Conservation (phyloP, 2,113 vertebrate genomes). For the Nibea albiflora region DNA sequence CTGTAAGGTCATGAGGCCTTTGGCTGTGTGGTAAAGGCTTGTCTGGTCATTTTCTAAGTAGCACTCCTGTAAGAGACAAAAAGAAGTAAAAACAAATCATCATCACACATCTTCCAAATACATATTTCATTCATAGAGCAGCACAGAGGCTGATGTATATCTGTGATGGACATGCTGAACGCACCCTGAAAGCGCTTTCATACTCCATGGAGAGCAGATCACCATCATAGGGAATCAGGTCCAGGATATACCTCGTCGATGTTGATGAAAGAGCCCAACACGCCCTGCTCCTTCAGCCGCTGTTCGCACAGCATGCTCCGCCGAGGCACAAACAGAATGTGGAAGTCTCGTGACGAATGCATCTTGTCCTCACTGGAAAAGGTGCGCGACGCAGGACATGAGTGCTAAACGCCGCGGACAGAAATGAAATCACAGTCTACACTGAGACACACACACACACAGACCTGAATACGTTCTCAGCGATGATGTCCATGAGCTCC, state of each 20-base stretch:
- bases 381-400: not conserved
- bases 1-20: constrained; percentile 97
- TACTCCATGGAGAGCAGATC: constrained; percentile 99
- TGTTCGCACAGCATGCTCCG: constrained; percentile 96
- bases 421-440: no score
- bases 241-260: constrained; percentile 95
- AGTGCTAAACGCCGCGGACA: not conserved
- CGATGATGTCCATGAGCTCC: constrained; percentile 97
- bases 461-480: constrained; percentile 93
- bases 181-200: constrained; percentile 93
- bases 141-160: not conserved
- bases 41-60: constrained; percentile 98
- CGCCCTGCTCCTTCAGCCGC: constrained; percentile 93
- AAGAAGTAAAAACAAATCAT: not conserved
- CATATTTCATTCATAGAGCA: no score
- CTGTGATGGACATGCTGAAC: constrained; percentile 17
- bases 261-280: constrained; percentile 92
- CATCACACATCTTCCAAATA: no score
- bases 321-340: constrained; percentile 96
- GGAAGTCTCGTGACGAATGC: constrained; percentile 91
- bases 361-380: constrained; percentile 90
- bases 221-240: constrained; percentile 95
- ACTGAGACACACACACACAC: not conserved
- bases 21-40: constrained; percentile 95
- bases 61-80: constrained; percentile 87